Percentiles rank a stretch among this genome's conserved stretches.
These are phyloP conservation scores for Sympetrum striolatum DNA, from an alignment of 2,888 invertebrate genomes.

Conservation along the genomic window DNA sequence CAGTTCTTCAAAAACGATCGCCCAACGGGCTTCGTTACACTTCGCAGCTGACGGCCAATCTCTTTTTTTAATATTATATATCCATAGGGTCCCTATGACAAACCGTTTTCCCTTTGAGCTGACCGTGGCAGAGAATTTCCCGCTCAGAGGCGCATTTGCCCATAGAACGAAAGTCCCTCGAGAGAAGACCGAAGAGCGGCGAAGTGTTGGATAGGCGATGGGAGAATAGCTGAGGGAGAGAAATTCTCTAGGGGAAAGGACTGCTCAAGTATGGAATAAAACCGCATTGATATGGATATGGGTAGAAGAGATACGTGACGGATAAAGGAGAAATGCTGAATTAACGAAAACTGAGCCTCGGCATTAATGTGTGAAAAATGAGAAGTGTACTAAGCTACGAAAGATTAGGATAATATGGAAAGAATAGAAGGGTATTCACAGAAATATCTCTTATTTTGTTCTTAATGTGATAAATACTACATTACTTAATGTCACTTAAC, in stretches of 20 bases:
- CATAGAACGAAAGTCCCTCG: background rate
- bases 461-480: too few species aligned
- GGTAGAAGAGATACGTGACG: too few species aligned
- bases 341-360: too few species aligned
- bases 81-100: background rate
- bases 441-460: too few species aligned
- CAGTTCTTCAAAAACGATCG: background rate
- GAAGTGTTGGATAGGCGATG: background rate
- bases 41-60: background rate
- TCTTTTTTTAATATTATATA: background rate
- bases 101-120: background rate
- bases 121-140: background rate
- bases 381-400: background rate
- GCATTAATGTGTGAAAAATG: background rate
- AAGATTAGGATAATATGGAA: too few species aligned
- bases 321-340: too few species aligned
- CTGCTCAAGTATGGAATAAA: background rate
- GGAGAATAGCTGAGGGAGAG: background rate
- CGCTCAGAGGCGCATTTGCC: background rate
- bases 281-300: too few species aligned
- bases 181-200: background rate
- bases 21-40: background rate
- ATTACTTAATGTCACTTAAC: too few species aligned
- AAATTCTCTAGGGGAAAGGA: background rate
- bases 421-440: too few species aligned